A percentile compares a stretch with the other conserved stretches of the same genome.
phyloP scores from a whole-genome alignment of 2,888 invertebrate species.

The Phyllotreta cruciferae region DNA sequence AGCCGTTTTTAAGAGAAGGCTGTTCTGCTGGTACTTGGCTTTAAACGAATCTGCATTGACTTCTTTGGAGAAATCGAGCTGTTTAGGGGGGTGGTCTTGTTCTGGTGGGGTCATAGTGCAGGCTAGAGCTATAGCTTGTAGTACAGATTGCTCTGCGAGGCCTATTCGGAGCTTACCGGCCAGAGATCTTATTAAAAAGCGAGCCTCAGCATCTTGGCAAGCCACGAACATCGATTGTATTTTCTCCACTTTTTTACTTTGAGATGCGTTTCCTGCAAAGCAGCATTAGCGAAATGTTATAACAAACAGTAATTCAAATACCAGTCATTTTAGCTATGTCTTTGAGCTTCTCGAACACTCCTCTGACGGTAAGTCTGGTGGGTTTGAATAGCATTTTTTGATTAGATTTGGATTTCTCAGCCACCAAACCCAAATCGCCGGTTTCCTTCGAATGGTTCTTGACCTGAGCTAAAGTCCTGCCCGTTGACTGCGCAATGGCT shows the following conservation, averaged over 20 bases:
- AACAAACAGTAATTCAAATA: slow-evolving; percentile 64
- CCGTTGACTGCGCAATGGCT: slow-evolving; percentile 90
- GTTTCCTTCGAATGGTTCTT: slow-evolving; percentile 72
- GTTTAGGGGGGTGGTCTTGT: slow-evolving; percentile 69
- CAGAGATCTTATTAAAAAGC: slow-evolving; percentile 87
- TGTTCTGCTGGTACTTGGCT: slow-evolving; percentile 73
- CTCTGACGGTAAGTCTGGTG: slow-evolving; percentile 62
- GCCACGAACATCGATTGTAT: slow-evolving; percentile 94
- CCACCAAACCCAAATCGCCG: slow-evolving; percentile 92
- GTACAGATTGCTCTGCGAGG: slow-evolving; percentile 93
- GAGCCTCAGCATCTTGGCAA: slow-evolving; percentile 85
- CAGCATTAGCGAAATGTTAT: slow-evolving; percentile 15
- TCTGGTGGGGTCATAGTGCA: slow-evolving; percentile 79
- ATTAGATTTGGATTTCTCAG: slow-evolving; percentile 81
- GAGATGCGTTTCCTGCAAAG: slow-evolving; percentile 57
- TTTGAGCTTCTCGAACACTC: slow-evolving; percentile 82
- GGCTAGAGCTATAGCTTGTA: slow-evolving; percentile 85
- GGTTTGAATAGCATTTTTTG: slow-evolving; percentile 91
- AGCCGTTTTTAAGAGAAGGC: slow-evolving; percentile 85
- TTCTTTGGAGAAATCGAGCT: slow-evolving; percentile 70
- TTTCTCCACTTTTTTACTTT: slow-evolving; percentile 86
- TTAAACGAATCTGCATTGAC: slow-evolving; percentile 75
- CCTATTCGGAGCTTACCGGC: slow-evolving; percentile 96
- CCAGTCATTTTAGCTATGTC: slow-evolving; percentile 90
- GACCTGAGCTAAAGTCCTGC: slow-evolving; percentile 83